Evolutionary conservation across 2,113 vertebrate species (phyloP), one percentile per base, ranked within the genome.

Genomic region (Mesoclemmys tuberculata): DNA sequence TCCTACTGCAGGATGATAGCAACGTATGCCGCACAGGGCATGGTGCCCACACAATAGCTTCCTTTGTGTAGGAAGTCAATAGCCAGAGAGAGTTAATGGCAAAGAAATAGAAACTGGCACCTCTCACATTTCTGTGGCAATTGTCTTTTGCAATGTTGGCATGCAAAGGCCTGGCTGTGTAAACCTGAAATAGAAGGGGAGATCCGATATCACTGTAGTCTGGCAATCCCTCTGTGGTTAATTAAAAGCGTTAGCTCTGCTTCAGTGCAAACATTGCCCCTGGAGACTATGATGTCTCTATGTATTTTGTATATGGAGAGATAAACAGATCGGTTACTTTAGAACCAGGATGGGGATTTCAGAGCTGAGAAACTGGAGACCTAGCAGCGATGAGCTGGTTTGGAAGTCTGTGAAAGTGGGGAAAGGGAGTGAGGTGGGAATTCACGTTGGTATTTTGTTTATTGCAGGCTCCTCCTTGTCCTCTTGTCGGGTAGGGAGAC

Each of bases 121-220:
- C 13, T 81, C 92, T 96, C 94, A 5, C 4, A 21, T 96, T 96
- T 91, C 96, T 84, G 35, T 4, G 54, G 46, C 91, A 87, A 95
- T 93, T 95, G 95, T 93, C 78, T 44, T 86, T 31, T 64, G 89
- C 82, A 87, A 13, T 6, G 41, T 27, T 82, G 80, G 95, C 95
- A 82, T 2, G 78, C 82, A 49, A 44, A 71, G 38, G 77, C 44
- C 31, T 10, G 46, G 31, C 89, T 91, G 84, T 14, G 91, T 44
- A 86, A 90, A 93, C 85, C n/a, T 77, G 1, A 58, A 84, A 88
- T 13, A 49, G 79, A 83, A 84, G 5, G 26, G 83, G 83, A 93
- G 89, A 77, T 92, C 92, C 82, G 80, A 55, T 54, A 27, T 92
- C 90, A 16, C 87, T 26, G 68, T 26, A 7, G 49, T 79, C 82